Evolutionary conservation across 92 coral and sea anemone genomes (phyloP).

Genomic region (Zoanthus sociatus): DNA sequence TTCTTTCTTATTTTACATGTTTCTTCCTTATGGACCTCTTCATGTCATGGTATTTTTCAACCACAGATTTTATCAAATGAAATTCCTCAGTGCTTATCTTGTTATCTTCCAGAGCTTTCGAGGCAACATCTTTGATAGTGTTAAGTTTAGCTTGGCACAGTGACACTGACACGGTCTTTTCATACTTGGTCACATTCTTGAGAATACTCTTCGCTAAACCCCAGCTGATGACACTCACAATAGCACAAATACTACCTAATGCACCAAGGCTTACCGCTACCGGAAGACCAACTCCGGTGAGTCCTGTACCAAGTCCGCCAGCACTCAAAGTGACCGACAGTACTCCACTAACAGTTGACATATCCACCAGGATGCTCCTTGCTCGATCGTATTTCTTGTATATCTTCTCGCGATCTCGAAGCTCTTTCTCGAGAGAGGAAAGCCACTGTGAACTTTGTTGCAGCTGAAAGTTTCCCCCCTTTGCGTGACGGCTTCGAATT

Average conservation of each 20-base stretch:
- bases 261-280: not conserved
- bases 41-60: constrained; percentile 10
- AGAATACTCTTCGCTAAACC: not conserved
- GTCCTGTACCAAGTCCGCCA: no score
- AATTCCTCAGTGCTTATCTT: not conserved
- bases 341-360: no score
- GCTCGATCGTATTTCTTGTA: no score
- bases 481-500: no score
- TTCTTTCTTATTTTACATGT: no score
- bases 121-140: not conserved
- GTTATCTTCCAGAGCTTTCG: not conserved
- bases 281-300: no score
- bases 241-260: not conserved
- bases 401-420: no score
- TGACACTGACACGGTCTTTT: not conserved
- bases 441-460: no score
- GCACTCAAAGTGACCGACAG: no score
- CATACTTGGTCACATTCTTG: not conserved
- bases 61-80: not conserved
- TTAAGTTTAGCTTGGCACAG: not conserved
- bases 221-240: not conserved
- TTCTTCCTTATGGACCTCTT: constrained; percentile 11
- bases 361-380: no score
- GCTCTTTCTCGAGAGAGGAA: no score
- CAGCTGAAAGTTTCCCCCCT: no score